Conservation (phyloP, 1,140 invertebrate genomes). For the Polyergus mexicanus region DNA sequence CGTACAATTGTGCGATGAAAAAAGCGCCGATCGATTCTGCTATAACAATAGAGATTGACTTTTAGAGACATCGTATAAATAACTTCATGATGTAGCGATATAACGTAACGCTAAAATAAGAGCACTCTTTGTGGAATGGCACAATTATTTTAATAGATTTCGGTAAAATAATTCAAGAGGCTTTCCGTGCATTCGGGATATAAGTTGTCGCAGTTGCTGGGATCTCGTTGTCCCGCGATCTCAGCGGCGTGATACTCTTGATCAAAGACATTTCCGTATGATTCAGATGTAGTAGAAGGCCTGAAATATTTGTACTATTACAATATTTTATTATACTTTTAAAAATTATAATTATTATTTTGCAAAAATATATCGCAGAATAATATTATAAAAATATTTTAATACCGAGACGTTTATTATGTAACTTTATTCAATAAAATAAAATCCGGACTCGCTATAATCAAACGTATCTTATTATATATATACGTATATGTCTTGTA, state of each 20-base stretch:
- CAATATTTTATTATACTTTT: not conserved
- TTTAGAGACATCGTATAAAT: not conserved
- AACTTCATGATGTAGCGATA: not conserved
- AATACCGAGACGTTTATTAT: not conserved
- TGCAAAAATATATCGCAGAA: not conserved
- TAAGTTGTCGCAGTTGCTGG: constrained; percentile 87
- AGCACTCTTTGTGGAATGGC: not conserved
- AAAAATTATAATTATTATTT: not conserved
- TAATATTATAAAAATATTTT: not conserved
- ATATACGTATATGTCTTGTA: not conserved
- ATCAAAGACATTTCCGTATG: constrained; percentile 86
- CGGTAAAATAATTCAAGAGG: constrained; percentile 89
- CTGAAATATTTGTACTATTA: constrained; percentile 75
- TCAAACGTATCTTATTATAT: not conserved
- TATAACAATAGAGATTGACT: not conserved
- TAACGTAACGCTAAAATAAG: constrained; percentile 1
- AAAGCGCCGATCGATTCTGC: not conserved
- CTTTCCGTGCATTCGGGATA: constrained; percentile 90
- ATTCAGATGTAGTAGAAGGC: constrained; percentile 90
- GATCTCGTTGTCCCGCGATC: constrained; percentile 87
- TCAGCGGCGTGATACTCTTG: constrained; percentile 92
- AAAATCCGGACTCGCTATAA: not conserved
- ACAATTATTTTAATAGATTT: constrained; percentile 66
- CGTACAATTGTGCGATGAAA: not conserved
- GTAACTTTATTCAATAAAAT: not conserved